Base-by-base conservation (phyloP, 2,888 invertebrate species). In the Tanaodytes sp. region DNA sequence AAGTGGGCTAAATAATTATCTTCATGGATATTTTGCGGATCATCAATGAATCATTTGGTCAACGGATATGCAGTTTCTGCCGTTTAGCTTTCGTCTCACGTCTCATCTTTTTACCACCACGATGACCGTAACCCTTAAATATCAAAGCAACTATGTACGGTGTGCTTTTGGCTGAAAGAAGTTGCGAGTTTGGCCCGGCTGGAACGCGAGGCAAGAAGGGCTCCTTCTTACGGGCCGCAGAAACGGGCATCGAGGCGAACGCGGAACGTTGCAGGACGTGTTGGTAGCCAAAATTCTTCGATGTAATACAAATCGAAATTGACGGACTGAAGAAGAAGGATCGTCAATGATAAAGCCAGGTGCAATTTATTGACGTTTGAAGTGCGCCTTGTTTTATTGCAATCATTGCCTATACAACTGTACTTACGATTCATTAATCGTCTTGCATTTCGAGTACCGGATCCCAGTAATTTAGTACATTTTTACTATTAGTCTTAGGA, bases 21-120 rank as follows among this genome's bases (percentile, higher is more conserved):
- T 23, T 23, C 5, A 23, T 23, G 23, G 8, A 8, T 23, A 23
- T 23, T n/a, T n/a, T n/a, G n/a, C n/a, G 23, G 8, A 23, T 23
- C 23, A 8, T 8, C 8, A 8, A 23, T 23, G 23, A 23, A 23
- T 23, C 5, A 23, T 23, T 23, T 4, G 8, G 23, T 23, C 23
- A 23, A 8, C 8, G 4, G 4, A 23, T 23, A 5, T 23, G 23
- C 23, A 23, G 5, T 23, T 23, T 8, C 23, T 23, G 51, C 46
- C 75, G 66, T 77, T 80, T 77, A 71, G 72, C 58, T 77, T 59
- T 66, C 77, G 63, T 73, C 75, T 79, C 78, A 77, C 77, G 77
- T 79, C 72, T 52, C 63, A 36, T 39, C 23, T 5, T 23, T 23
- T 23, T 8, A 23, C 8, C 4, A 5, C 8, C 4, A 23, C 23